Conservation (phyloP, 2,888 invertebrate species). For the Lysandra coridon region DNA sequence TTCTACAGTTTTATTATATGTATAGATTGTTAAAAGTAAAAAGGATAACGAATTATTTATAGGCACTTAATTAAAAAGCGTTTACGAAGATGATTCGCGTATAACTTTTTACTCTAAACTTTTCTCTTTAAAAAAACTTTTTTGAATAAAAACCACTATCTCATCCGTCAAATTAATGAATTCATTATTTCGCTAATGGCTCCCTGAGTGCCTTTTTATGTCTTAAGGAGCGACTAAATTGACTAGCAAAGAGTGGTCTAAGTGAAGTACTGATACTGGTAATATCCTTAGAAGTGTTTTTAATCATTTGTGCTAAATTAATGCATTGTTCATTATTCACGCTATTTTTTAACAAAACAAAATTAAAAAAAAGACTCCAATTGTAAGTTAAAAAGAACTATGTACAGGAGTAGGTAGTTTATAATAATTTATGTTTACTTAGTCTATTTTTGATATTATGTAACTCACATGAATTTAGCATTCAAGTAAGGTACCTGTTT, state of each 20-base stretch:
- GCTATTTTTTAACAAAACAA: too few species aligned
- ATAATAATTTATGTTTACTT: too few species aligned
- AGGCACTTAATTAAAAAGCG: background rate
- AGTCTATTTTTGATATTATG: too few species aligned
- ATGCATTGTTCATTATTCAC: too few species aligned
- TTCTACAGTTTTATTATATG: too few species aligned
- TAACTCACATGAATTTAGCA: too few species aligned
- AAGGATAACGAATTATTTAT: background rate
- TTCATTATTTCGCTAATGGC: conserved; percentile 54
- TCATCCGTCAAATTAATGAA: conserved; percentile 57
- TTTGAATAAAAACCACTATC: conserved; percentile 44
- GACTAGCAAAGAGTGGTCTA: conserved; percentile 27
- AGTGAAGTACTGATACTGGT: conserved; percentile 28
- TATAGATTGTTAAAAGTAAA: background rate
- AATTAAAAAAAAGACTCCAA: too few species aligned
- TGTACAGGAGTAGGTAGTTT: too few species aligned
- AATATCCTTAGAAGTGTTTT: background rate
- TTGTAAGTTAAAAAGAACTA: too few species aligned
- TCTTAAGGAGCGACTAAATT: conserved; percentile 35
- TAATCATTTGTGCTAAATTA: background rate
- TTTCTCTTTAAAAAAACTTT: conserved; percentile 37
- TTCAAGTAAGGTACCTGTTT: too few species aligned
- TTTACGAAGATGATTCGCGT: conserved; percentile 23
- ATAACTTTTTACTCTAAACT: conserved; percentile 31
- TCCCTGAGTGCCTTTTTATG: conserved; percentile 34